phyloP scores from a whole-genome alignment of 2,888 invertebrate species.

The Synanthedon formicaeformis region DNA sequence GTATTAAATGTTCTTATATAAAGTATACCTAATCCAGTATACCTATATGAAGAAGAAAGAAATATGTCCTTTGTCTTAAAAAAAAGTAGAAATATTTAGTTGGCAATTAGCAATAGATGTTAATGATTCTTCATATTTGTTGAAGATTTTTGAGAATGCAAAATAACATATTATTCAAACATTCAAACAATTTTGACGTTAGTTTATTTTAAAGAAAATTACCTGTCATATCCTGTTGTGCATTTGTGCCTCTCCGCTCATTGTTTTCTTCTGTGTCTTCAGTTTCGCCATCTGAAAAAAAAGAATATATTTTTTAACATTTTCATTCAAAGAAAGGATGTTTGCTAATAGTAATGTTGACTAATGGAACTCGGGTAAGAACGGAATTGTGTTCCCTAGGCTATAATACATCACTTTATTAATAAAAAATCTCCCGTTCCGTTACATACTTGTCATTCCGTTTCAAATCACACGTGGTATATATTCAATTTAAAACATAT shows the following conservation, averaged over 20 bases:
- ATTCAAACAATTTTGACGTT: too few relatives aligned
- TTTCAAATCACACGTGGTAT: neutral
- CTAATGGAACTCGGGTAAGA: neutral
- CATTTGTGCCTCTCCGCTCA: slow-evolving; percentile 10
- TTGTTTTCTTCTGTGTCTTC: slow-evolving; percentile 19
- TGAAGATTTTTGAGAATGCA: too few relatives aligned
- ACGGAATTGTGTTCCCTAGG: slow-evolving; percentile 4
- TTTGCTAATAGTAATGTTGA: neutral
- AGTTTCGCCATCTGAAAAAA: slow-evolving; percentile 16
- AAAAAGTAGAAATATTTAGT: too few relatives aligned
- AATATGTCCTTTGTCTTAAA: too few relatives aligned
- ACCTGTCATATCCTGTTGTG: slow-evolving; percentile 14
- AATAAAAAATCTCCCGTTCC: slow-evolving; percentile 5
- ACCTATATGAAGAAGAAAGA: too few relatives aligned
- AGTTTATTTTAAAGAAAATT: neutral
- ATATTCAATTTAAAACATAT: neutral
- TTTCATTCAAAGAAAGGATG: too few relatives aligned
- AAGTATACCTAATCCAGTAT: too few relatives aligned
- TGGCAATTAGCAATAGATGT: too few relatives aligned
- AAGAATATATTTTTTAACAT: neutral
- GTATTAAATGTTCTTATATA: too few relatives aligned
- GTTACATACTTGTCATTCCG: slow-evolving; percentile 4
- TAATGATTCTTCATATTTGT: too few relatives aligned
- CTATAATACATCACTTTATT: slow-evolving; percentile 9
- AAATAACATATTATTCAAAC: too few relatives aligned